These are phyloP conservation scores for Ecliptopera silaceata DNA, from an alignment of 2,888 invertebrate species.

Conservation along the genomic window DNA sequence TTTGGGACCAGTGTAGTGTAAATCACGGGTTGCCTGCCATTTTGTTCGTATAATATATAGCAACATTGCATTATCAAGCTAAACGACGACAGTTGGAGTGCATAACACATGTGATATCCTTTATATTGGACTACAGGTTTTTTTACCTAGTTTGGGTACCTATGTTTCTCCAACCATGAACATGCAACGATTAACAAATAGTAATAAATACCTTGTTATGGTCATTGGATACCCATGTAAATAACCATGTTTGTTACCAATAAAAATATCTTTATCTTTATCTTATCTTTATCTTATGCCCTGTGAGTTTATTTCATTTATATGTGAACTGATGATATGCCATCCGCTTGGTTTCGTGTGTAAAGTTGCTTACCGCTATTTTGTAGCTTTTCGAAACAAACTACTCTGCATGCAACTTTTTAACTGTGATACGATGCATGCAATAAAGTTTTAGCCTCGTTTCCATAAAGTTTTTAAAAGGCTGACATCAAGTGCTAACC, in stretches of 20 bases:
- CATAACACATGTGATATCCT: conserved; percentile 11
- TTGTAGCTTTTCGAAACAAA: conserved; percentile 1
- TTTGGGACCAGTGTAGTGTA: conserved; percentile 57
- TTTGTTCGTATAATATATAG: conserved; percentile 41
- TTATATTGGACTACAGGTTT: conserved; percentile 11
- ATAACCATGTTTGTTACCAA: no score
- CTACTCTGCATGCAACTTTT: conserved; percentile 8
- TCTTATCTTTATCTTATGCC: no score
- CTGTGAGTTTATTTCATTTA: conserved; percentile 4
- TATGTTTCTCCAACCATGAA: no score
- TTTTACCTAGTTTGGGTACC: no score
- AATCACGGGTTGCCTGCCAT: conserved; percentile 59
- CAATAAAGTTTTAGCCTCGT: not conserved
- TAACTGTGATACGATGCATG: not conserved
- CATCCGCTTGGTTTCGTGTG: not conserved
- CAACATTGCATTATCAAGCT: conserved; percentile 35
- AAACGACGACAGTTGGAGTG: conserved; percentile 26
- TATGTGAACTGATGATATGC: not conserved
- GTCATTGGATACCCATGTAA: no score
- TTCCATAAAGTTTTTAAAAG: not conserved
- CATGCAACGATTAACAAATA: no score
- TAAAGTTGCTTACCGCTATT: not conserved
- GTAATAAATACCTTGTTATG: no score
- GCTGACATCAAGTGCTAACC: not conserved
- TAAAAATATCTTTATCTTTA: no score